These are phyloP conservation scores for Halocynthia aurantium DNA, from an alignment of 23 tunicate genomes.

Conservation along the genomic window DNA sequence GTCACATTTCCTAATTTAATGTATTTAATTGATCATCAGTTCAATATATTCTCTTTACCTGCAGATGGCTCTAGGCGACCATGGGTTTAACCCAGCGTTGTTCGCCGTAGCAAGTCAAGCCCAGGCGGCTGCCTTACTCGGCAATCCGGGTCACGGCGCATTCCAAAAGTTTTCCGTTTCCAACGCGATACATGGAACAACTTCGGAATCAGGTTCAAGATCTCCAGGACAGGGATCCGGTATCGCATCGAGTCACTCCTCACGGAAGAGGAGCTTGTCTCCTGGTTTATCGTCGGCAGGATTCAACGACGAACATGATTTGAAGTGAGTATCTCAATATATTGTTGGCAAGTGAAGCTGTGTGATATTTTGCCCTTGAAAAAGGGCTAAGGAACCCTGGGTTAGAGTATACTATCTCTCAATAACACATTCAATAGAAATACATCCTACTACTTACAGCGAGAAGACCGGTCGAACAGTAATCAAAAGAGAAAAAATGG, in stretches of 20 bases:
- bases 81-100: constrained; percentile 31
- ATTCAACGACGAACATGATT: neutral
- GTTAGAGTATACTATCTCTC: no score
- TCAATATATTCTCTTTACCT: constrained; percentile 26
- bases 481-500: neutral
- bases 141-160: constrained; percentile 38
- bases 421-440: no score
- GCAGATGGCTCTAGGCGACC: constrained; percentile 76
- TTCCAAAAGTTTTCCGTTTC: neutral
- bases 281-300: constrained; percentile 6
- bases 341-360: neutral
- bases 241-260: neutral
- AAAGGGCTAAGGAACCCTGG: no score
- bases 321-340: neutral
- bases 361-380: no score
- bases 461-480: neutral
- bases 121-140: constrained; percentile 31
- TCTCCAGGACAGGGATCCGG: neutral
- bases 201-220: neutral
- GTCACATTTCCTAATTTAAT: neutral
- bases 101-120: constrained; percentile 7
- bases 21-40: constrained; percentile 19
- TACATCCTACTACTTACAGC: neutral
- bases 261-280: neutral
- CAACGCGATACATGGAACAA: no score